Evolutionary conservation across 1,140 invertebrate genomes (phyloP), one percentile per base, ranked within the genome.

Genomic region (Drosophila orosa): DNA sequence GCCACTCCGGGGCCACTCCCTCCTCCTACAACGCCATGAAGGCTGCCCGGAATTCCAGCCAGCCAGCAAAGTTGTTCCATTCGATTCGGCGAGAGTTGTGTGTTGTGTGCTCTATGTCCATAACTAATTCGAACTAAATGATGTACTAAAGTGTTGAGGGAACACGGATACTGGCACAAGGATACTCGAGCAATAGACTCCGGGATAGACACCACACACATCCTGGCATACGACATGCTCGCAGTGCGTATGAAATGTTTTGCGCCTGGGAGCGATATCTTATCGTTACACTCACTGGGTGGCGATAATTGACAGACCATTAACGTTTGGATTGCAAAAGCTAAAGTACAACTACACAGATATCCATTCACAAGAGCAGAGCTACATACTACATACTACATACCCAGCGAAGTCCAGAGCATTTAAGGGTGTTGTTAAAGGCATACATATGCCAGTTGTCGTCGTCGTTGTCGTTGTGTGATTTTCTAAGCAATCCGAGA

Each of bases 251-350:
- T 66, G 63, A 61, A 63, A 63, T 77, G 81, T 71, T 48, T 66
- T 67, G 48, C 69, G 79, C 76, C 79, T 66, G 72, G 56, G 54
- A 50, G 76, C 61, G 80, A 89, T 87, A 89, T 87, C 84, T 87
- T 89, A 87, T 87, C 84, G 84, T 89, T 89, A 89, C 83, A 84
- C 86, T 80, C 74, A 87, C 84, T 89, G 84, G 84, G 84, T 89
- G 84, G 84, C 84, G 84, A 87, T 87, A 87, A 87, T 87, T 87
- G 84, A 87, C 84, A 87, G 84, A 89, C 84, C 84, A 87, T 87
- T 87, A 89, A 89, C 80, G 84, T 87, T 87, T 78, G 77, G 84
- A 87, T 83, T 87, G 84, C 85, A 84, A 73, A 73, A 79, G 84
- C 82, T 72, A 72, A 79, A 87, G 82, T 40, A 40, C 42, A 68